Evolutionary conservation across 37 sponge, comb jelly and placozoan genomes (phyloP).

Genomic region (Cliona cf. orientalis): DNA sequence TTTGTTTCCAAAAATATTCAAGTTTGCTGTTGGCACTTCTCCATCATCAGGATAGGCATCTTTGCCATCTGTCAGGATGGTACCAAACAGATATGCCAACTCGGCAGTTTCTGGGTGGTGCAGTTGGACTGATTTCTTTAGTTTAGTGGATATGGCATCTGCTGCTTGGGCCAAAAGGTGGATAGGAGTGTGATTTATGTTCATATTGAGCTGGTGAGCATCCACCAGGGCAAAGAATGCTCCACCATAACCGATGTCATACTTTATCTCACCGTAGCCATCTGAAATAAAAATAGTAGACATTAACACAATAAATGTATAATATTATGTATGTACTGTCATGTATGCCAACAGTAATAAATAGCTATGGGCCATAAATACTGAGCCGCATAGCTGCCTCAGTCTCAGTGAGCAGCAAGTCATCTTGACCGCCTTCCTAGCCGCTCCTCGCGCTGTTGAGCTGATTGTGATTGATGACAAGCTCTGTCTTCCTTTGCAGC

Average conservation of each 20-base stretch:
- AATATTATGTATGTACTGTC: neutral
- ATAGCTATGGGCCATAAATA: no score
- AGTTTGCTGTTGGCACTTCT: no score
- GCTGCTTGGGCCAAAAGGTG: conserved; percentile 35
- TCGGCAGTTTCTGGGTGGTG: conserved; percentile 64
- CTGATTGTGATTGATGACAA: no score
- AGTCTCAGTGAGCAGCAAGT: no score
- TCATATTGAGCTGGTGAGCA: conserved; percentile 53
- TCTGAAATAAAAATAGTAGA: neutral
- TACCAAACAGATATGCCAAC: conserved; percentile 81
- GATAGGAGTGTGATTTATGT: conserved; percentile 41
- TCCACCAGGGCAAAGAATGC: conserved; percentile 77
- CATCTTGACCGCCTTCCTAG: no score
- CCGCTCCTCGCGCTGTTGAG: no score
- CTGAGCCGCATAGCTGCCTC: no score
- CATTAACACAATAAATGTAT: neutral
- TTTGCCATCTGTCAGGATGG: conserved; percentile 71
- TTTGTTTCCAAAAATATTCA: no score
- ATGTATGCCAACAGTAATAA: no score
- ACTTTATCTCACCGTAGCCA: conserved; percentile 29
- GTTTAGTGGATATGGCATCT: conserved; percentile 23
- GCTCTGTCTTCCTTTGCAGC: no score
- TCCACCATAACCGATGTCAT: conserved; percentile 81
- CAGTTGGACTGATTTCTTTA: conserved; percentile 28
- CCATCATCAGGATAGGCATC: no score